These are phyloP conservation scores for Phrynocephalus forsythii DNA, from an alignment of 2,797 vertebrate genomes.

Conservation along the genomic window DNA sequence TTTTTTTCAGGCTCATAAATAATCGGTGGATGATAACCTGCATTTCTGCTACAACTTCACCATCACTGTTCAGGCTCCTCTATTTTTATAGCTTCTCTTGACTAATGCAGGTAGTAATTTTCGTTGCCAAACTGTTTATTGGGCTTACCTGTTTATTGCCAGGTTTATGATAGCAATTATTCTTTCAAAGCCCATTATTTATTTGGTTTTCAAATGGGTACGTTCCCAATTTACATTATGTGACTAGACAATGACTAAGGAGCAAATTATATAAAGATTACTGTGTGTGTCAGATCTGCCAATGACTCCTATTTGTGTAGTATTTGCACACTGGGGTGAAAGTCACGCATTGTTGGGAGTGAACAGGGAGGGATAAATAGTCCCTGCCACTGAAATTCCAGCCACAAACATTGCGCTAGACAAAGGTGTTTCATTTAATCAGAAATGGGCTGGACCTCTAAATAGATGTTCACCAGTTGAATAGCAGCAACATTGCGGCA, in stretches of 20 bases:
- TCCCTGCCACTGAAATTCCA: constrained; percentile 54
- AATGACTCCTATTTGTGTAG: constrained; percentile 80
- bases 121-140: constrained; percentile 70
- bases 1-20: constrained; percentile 55
- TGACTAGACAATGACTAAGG: constrained; percentile 82
- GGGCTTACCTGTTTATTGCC: constrained; percentile 68
- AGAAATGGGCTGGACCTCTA: constrained; percentile 59
- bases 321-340: constrained; percentile 70
- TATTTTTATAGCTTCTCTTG: constrained; percentile 69
- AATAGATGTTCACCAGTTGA: neutral
- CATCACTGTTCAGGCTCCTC: constrained; percentile 60
- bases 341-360: constrained; percentile 53
- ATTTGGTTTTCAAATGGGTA: constrained; percentile 69
- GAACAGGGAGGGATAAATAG: constrained; percentile 69
- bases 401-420: constrained; percentile 69
- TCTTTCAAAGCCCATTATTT: constrained; percentile 71
- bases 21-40: constrained; percentile 57
- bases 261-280: constrained; percentile 80
- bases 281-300: constrained; percentile 74
- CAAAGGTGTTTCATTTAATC: constrained; percentile 59
- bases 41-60: constrained; percentile 27
- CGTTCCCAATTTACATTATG: constrained; percentile 78
- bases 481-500: constrained; percentile 32
- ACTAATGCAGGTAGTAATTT: constrained; percentile 66
- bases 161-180: constrained; percentile 76